Percentiles rank a stretch among this genome's conserved stretches.
Conservation (phyloP, 2,888 invertebrate species). For the Sphaerophoria rueppellii region DNA sequence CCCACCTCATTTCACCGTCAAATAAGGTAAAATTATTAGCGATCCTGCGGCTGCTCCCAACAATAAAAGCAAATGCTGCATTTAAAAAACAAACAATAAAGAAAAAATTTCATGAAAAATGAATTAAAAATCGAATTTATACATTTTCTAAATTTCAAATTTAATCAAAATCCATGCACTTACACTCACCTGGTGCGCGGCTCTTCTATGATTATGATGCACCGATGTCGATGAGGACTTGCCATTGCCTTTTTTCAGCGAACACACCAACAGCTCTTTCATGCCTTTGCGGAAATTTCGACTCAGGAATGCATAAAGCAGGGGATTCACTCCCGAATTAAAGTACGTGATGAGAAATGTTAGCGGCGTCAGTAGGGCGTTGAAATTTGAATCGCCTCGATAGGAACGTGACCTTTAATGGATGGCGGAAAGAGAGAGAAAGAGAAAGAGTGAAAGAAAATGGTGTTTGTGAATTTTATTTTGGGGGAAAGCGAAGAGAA, state of each 20-base stretch:
- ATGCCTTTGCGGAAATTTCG: slow-evolving; percentile 93
- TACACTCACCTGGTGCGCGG: slow-evolving; percentile 80
- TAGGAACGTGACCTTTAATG: slow-evolving; percentile 84
- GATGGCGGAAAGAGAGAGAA: slow-evolving; percentile 5
- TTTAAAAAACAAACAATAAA: slow-evolving; percentile 20
- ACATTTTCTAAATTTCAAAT: slow-evolving; percentile 3
- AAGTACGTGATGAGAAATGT: slow-evolving; percentile 94
- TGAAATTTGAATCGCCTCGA: slow-evolving; percentile 88
- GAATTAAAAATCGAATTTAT: slow-evolving; percentile 1
- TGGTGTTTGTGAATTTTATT: neutral
- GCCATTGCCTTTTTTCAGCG: slow-evolving; percentile 81
- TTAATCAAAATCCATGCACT: slow-evolving; percentile 44
- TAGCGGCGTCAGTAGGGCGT: slow-evolving; percentile 90
- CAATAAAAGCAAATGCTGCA: slow-evolving; percentile 4
- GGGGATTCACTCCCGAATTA: slow-evolving; percentile 95
- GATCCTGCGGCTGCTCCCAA: slow-evolving; percentile 34
- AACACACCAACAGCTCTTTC: slow-evolving; percentile 89
- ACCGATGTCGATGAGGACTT: slow-evolving; percentile 81
- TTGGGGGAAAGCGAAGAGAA: neutral
- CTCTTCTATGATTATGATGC: slow-evolving; percentile 81
- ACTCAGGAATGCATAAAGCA: slow-evolving; percentile 93
- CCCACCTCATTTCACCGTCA: too few species aligned
- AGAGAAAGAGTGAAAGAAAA: neutral
- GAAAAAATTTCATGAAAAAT: slow-evolving; percentile 6
- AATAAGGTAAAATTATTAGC: too few species aligned